Evolutionary conservation across 2,113 vertebrate genomes (phyloP).

Genomic region (Macrotis lagotis): DNA sequence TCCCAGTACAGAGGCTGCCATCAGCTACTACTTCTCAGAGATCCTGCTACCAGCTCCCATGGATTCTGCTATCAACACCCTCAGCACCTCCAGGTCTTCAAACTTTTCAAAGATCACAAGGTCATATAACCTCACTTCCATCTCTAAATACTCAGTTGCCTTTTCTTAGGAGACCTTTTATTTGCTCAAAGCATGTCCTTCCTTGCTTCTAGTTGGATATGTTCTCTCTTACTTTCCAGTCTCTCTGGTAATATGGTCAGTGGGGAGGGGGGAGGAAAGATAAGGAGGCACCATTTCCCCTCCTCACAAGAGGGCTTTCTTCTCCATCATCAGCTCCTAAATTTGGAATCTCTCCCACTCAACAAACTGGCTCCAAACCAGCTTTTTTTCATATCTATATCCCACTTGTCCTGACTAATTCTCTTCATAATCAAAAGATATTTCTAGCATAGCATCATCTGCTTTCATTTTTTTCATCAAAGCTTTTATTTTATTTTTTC

Average conservation of each 20-base stretch:
- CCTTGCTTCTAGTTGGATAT: background rate
- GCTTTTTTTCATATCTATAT: too few relatives aligned
- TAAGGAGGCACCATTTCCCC: too few relatives aligned
- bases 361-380: too few relatives aligned
- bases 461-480: too few relatives aligned
- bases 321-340: too few relatives aligned
- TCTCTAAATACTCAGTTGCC: background rate
- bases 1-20: background rate
- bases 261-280: too few relatives aligned
- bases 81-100: background rate
- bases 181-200: background rate
- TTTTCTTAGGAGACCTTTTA: background rate
- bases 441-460: too few relatives aligned
- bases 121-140: background rate
- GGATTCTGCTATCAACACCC: background rate
- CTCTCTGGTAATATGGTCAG: background rate
- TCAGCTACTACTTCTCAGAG: background rate
- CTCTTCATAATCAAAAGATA: too few relatives aligned
- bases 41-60: background rate
- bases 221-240: background rate
- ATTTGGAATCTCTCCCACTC: too few relatives aligned
- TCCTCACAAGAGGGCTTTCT: too few relatives aligned
- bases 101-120: background rate
- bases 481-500: too few relatives aligned
- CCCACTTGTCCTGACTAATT: too few relatives aligned